Conservation (phyloP, 2,888 invertebrate species). For the Agriotes lineatus region DNA sequence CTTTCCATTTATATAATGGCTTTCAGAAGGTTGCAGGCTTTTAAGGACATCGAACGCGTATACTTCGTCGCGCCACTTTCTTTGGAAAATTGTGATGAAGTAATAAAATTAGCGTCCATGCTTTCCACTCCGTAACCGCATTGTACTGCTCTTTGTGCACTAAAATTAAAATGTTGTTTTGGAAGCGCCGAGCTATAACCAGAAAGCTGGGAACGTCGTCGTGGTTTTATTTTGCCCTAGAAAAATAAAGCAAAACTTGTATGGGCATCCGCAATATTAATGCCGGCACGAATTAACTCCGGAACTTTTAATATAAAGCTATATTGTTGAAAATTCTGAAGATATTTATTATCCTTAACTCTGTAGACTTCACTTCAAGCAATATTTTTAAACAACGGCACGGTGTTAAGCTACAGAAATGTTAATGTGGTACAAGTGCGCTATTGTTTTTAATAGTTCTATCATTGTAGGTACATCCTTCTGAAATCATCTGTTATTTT, state of each 20-base stretch:
- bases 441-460: too few species aligned
- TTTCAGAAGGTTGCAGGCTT: slow-evolving; percentile 13
- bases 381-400: too few species aligned
- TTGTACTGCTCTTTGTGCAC: slow-evolving; percentile 16
- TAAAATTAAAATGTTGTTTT: slow-evolving; percentile 22
- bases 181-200: not conserved
- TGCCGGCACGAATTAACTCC: not conserved
- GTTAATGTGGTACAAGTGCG: too few species aligned
- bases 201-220: not conserved
- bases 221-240: not conserved
- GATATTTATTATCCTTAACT: not conserved
- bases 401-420: too few species aligned
- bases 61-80: slow-evolving; percentile 8
- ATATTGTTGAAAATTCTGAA: too few species aligned
- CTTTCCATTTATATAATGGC: slow-evolving; percentile 29
- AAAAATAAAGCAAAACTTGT: slow-evolving; percentile 1
- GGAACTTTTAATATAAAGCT: not conserved
- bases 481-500: too few species aligned
- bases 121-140: slow-evolving; percentile 24
- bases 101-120: slow-evolving; percentile 22
- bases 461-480: too few species aligned
- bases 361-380: too few species aligned
- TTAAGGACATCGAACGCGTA: slow-evolving; percentile 9
- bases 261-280: not conserved
- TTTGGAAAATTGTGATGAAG: slow-evolving; percentile 23